These are phyloP conservation scores for Atta texana DNA, from an alignment of 1,140 invertebrate species.

Conservation along the genomic window DNA sequence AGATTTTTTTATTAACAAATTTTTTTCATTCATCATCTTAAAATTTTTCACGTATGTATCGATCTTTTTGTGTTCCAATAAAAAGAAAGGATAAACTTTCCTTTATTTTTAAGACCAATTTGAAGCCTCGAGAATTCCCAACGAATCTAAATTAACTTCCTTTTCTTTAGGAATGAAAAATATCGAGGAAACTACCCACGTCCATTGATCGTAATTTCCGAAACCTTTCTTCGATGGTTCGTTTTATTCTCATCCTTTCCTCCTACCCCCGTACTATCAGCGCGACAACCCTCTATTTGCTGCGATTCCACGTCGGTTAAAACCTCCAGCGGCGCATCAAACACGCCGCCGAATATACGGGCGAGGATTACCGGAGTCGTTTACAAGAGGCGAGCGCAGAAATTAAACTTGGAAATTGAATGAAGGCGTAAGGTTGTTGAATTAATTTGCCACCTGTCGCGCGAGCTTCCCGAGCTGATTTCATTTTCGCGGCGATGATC, in stretches of 20 bases:
- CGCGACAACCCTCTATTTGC: constrained; percentile 49
- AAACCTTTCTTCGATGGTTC: constrained; percentile 47
- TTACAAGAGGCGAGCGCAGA: constrained; percentile 56
- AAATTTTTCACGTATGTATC: neutral
- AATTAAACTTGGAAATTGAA: constrained; percentile 71
- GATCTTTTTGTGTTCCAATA: neutral
- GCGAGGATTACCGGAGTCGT: constrained; percentile 57
- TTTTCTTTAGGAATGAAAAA: constrained; percentile 14
- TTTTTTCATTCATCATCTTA: neutral
- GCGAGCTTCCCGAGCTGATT: constrained; percentile 48
- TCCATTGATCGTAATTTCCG: constrained; percentile 24
- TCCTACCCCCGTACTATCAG: neutral
- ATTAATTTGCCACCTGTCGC: constrained; percentile 69
- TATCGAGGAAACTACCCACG: constrained; percentile 1
- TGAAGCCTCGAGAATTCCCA: neutral
- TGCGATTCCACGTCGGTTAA: constrained; percentile 45
- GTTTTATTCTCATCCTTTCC: neutral
- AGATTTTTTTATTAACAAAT: neutral
- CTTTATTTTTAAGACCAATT: neutral
- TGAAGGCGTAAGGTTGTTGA: constrained; percentile 52
- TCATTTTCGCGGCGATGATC: constrained; percentile 50
- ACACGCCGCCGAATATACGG: constrained; percentile 42
- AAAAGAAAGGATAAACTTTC: neutral
- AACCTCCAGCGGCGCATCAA: constrained; percentile 59
- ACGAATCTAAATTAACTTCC: neutral